These are phyloP conservation scores for Pentalonia nigronervosa DNA, from an alignment of 1,140 invertebrate species.

Conservation along the genomic window DNA sequence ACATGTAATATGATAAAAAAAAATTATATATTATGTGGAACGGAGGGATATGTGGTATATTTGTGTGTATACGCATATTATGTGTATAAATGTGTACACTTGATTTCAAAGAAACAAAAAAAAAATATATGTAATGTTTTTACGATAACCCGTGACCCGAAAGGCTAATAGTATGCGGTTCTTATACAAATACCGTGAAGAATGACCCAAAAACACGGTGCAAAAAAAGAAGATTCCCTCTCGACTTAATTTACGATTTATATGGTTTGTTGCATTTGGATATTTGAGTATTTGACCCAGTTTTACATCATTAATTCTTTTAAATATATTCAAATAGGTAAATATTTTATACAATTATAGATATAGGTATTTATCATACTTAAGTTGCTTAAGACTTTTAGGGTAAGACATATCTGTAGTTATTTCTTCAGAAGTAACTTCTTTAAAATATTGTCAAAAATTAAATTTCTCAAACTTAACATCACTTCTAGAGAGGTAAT, in stretches of 20 bases:
- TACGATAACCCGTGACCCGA: slow-evolving; percentile 40
- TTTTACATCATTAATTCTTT: background rate
- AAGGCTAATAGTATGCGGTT: slow-evolving; percentile 14
- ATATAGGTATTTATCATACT: background rate
- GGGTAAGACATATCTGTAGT: no score
- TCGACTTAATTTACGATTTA: slow-evolving; percentile 30
- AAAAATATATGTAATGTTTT: slow-evolving; percentile 28
- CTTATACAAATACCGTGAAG: background rate
- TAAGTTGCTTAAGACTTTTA: no score
- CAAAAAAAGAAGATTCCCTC: slow-evolving; percentile 38
- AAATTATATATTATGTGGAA: background rate
- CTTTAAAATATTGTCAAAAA: no score
- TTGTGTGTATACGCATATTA: background rate
- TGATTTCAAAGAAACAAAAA: slow-evolving; percentile 42
- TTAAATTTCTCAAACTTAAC: no score
- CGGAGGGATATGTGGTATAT: background rate
- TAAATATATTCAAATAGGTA: background rate
- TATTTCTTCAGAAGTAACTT: no score
- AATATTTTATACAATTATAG: background rate
- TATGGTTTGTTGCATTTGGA: background rate
- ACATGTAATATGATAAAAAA: background rate
- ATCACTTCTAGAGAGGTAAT: no score
- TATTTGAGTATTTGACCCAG: slow-evolving; percentile 21
- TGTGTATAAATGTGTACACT: background rate
- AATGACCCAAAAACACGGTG: slow-evolving; percentile 23